Conservation (phyloP, 2,888 invertebrate species). For the Lissocephala sabroskyi region DNA sequence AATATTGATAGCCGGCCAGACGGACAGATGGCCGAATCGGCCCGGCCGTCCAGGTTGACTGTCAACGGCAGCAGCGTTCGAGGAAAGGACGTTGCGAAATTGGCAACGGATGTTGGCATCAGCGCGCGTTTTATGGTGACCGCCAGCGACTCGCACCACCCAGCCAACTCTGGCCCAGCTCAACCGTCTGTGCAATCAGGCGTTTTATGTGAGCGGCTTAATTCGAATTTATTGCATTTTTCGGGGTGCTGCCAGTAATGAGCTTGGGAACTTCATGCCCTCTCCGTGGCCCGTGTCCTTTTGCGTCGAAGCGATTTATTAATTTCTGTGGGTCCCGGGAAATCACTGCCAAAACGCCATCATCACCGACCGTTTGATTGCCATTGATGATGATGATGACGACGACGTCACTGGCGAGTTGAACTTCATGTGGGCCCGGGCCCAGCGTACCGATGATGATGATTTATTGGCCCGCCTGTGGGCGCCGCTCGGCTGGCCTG, state of each 20-base stretch:
- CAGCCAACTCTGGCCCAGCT: slow-evolving; percentile 3
- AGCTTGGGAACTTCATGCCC: slow-evolving; percentile 31
- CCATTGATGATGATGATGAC: slow-evolving; percentile 1
- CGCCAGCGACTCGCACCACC: too few species aligned
- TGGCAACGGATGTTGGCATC: slow-evolving; percentile 47
- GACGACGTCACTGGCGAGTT: neutral
- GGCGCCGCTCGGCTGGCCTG: too few species aligned
- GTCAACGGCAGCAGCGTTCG: slow-evolving; percentile 1
- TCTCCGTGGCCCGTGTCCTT: neutral
- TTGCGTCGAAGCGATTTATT: too few species aligned
- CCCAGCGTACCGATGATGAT: too few species aligned
- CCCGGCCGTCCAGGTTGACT: too few species aligned
- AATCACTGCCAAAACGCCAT: too few species aligned
- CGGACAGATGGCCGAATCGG: neutral
- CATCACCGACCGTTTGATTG: neutral
- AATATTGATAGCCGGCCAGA: slow-evolving; percentile 50
- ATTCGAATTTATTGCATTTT: slow-evolving; percentile 54
- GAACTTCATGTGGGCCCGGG: too few species aligned
- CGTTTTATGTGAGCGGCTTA: slow-evolving; percentile 62
- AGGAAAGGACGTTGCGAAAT: neutral
- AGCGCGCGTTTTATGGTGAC: slow-evolving; percentile 34
- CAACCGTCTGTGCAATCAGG: slow-evolving; percentile 48
- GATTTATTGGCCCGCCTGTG: too few species aligned
- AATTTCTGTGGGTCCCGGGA: too few species aligned
- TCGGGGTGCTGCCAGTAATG: slow-evolving; percentile 31